These are phyloP conservation scores for Propithecus deckenii DNA, from an alignment of 2,797 vertebrate genomes.

Conservation along the genomic window DNA sequence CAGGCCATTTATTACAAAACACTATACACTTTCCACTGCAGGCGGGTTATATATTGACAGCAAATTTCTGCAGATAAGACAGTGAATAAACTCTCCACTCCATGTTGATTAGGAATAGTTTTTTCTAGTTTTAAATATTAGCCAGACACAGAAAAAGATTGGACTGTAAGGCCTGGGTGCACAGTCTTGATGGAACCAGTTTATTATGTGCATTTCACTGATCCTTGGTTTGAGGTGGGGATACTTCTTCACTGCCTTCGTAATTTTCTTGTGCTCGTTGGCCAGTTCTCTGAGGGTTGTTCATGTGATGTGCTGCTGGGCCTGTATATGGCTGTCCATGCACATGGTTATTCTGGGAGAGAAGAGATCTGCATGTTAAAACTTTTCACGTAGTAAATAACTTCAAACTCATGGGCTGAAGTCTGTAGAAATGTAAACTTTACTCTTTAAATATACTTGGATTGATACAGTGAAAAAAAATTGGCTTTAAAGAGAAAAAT, in stretches of 20 bases:
- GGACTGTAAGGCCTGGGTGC: constrained; percentile 94
- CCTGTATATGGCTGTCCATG: constrained; percentile 99
- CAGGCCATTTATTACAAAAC: constrained; percentile 98
- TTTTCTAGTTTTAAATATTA: constrained; percentile 92
- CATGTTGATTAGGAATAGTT: constrained; percentile 93
- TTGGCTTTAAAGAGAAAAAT: constrained; percentile 13
- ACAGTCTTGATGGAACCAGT: constrained; percentile 92
- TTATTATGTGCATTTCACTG: constrained; percentile 90
- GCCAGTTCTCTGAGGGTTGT: constrained; percentile 98
- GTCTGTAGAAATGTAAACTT: neutral
- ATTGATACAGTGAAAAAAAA: neutral
- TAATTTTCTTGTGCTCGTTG: constrained; percentile 99
- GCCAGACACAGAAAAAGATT: constrained; percentile 91
- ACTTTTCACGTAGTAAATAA: neutral
- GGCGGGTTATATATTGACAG: constrained; percentile 93
- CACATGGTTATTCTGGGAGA: constrained; percentile 97
- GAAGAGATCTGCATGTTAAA: constrained; percentile 60
- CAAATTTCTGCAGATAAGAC: constrained; percentile 95
- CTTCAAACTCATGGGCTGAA: neutral
- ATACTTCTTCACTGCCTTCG: constrained; percentile 96
- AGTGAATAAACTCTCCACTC: constrained; percentile 94
- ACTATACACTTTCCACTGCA: constrained; percentile 97
- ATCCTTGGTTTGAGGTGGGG: constrained; percentile 96
- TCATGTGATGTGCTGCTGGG: constrained; percentile 99
- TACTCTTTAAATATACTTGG: neutral